phyloP scores from a whole-genome alignment of 2,888 invertebrate species.

The Hydropsyche betteni region DNA sequence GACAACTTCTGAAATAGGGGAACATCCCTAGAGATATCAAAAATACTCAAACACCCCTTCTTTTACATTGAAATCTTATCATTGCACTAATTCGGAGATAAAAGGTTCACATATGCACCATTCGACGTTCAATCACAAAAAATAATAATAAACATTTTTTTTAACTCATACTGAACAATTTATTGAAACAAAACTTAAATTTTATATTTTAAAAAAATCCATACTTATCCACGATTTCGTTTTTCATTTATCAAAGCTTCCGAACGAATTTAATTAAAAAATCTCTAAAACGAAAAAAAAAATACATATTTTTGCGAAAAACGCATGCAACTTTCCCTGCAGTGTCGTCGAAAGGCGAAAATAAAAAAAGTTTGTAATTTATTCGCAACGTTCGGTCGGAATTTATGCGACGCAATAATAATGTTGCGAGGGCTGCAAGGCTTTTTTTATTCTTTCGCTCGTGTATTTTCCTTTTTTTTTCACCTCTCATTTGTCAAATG shows the following conservation, averaged over 20 bases:
- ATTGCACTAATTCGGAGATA: conserved; percentile 47
- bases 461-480: conserved; percentile 26
- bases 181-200: too few relatives aligned
- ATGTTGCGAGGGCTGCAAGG: conserved; percentile 44
- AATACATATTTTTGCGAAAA: too few relatives aligned
- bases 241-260: too few relatives aligned
- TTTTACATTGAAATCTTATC: conserved; percentile 47
- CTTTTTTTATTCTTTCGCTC: conserved; percentile 24
- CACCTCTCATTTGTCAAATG: conserved; percentile 49
- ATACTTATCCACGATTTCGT: too few relatives aligned
- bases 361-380: conserved; percentile 51
- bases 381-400: conserved; percentile 45
- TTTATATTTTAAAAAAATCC: too few relatives aligned
- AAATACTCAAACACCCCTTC: conserved; percentile 43
- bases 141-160: too few relatives aligned
- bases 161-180: too few relatives aligned
- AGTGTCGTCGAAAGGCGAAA: conserved; percentile 40
- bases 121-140: too few relatives aligned
- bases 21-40: conserved; percentile 36
- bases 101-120: conserved; percentile 38
- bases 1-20: too few relatives aligned
- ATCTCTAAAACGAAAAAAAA: neutral
- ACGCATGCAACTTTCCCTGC: too few relatives aligned
- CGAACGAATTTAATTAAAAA: too few relatives aligned
- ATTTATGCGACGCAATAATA: conserved; percentile 50